Evolutionary conservation across 2,113 vertebrate species (phyloP).

Genomic region (Pangasianodon hypophthalmus): DNA sequence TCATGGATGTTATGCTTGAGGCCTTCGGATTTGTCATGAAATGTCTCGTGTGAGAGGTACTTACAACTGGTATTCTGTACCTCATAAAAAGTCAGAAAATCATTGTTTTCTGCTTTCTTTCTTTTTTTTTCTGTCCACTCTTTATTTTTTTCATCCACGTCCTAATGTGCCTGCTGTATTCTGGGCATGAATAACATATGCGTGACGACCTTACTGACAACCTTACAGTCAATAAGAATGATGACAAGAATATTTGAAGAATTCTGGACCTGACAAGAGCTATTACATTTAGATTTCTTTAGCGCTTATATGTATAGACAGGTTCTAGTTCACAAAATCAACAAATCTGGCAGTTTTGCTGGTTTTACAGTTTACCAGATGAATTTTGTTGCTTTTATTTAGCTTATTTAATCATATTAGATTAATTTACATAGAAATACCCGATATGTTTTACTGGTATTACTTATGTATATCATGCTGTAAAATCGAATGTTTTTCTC

Average conservation of each 20-base stretch:
- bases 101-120: not conserved
- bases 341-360: not conserved
- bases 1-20: slow-evolving; percentile 41
- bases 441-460: not conserved
- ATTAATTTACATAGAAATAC: not conserved
- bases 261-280: not conserved
- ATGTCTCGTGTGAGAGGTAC: slow-evolving; percentile 33
- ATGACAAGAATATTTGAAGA: not conserved
- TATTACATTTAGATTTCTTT: not conserved
- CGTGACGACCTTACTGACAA: not conserved
- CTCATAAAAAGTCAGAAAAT: slow-evolving; percentile 25
- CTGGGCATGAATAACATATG: not conserved
- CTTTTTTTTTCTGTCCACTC: not conserved
- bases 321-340: not conserved
- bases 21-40: slow-evolving; percentile 48
- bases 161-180: not conserved
- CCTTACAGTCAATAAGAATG: not conserved
- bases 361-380: not conserved
- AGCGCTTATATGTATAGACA: not conserved
- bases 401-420: not conserved
- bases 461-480: not conserved
- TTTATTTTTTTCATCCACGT: not conserved
- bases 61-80: slow-evolving; percentile 31
- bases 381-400: not conserved
- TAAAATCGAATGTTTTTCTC: not conserved